Percentiles rank a stretch among this genome's conserved stretches.
Evolutionary conservation across 2,888 invertebrate genomes (phyloP).

Genomic region (Meloe dianella): DNA sequence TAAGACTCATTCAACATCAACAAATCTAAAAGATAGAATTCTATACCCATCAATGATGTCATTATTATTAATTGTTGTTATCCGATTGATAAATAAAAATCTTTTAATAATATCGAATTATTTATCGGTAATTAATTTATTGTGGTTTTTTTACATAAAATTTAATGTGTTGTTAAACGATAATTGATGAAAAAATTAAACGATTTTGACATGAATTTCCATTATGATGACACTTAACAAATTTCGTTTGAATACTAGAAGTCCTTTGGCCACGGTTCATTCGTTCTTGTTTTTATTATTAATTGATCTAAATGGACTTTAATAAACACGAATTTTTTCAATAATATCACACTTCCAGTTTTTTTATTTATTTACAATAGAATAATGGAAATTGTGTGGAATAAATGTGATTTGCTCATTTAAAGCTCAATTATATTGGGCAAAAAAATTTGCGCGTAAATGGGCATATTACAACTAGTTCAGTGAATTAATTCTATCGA

Average conservation of each 20-base stretch:
- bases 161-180: slow-evolving; percentile 8
- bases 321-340: no score
- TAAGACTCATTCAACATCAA: slow-evolving; percentile 10
- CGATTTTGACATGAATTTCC: background rate
- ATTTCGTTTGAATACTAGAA: background rate
- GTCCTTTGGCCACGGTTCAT: background rate
- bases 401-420: no score
- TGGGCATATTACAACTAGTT: no score
- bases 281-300: background rate
- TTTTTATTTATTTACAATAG: no score
- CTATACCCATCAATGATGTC: background rate
- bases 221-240: background rate
- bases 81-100: background rate
- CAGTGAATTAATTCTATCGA: no score
- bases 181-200: background rate
- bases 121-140: slow-evolving; percentile 19
- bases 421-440: no score
- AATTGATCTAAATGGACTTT: background rate
- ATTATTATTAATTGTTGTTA: background rate
- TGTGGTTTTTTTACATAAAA: background rate
- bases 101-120: background rate
- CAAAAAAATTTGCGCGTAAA: no score
- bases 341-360: background rate
- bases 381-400: no score
- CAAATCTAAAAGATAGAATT: background rate